Percentiles rank a stretch among this genome's conserved stretches.
phyloP scores from a whole-genome alignment of 2,113 vertebrate species.

The Zosterops pallidus region DNA sequence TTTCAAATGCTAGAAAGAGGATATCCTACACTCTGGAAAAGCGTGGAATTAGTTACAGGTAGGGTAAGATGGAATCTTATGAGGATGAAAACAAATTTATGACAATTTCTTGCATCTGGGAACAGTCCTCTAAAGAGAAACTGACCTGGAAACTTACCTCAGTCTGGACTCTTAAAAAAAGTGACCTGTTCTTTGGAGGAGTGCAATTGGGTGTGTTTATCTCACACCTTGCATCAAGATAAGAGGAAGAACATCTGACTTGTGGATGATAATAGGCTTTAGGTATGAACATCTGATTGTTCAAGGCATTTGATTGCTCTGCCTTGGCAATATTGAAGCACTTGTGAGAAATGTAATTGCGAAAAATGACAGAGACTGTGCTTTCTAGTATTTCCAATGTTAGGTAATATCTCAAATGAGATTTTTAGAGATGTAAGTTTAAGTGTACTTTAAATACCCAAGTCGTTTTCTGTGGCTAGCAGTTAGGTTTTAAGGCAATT shows the following conservation, averaged over 20 bases:
- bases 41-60: background rate
- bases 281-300: background rate
- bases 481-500: conserved; percentile 2
- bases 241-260: background rate
- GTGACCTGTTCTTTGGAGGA: background rate
- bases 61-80: background rate
- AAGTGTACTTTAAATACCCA: background rate
- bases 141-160: background rate
- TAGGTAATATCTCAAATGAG: background rate
- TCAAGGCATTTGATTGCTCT: background rate
- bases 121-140: background rate
- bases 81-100: background rate
- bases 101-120: background rate
- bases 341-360: background rate
- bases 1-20: background rate
- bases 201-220: background rate
- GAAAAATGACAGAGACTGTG: background rate
- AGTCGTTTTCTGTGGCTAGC: background rate
- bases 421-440: background rate
- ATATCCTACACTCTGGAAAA: background rate
- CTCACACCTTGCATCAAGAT: background rate
- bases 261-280: background rate
- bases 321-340: background rate
- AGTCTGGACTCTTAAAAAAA: background rate
- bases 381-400: background rate